Evolutionary conservation across 2,113 vertebrate genomes (phyloP).

Genomic region (Rallus limicola): DNA sequence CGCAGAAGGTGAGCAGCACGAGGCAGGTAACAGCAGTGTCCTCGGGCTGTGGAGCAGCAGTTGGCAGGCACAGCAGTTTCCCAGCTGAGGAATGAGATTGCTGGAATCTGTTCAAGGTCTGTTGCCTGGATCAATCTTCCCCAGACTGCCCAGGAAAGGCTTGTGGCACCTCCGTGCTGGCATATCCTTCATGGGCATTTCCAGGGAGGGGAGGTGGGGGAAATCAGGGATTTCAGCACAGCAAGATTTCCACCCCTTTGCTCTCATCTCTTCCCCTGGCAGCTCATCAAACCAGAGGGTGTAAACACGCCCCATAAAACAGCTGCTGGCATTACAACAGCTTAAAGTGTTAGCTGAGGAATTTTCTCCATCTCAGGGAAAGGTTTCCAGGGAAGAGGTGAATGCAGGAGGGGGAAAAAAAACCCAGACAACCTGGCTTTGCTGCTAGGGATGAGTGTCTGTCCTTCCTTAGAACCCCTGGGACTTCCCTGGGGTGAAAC

Average conservation of each 20-base stretch:
- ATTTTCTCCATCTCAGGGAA: not conserved
- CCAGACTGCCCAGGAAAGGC: not conserved
- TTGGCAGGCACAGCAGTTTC: not conserved
- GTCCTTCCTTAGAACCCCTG: not conserved
- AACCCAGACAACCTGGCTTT: not conserved
- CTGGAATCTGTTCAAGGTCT: not conserved
- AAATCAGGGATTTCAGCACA: not conserved
- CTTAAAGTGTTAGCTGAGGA: not conserved
- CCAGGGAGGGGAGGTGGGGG: too few relatives aligned
- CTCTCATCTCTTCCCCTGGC: not conserved
- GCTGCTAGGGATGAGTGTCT: not conserved
- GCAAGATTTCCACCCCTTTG: not conserved
- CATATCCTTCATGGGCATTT: fast-evolving
- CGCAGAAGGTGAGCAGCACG: not conserved
- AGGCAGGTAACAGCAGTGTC: not conserved
- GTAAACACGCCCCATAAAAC: not conserved
- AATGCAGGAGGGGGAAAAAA: not conserved
- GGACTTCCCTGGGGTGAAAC: not conserved
- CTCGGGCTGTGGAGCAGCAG: not conserved
- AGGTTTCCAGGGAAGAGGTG: conserved; percentile 9
- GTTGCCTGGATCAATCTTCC: not conserved
- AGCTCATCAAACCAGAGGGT: not conserved
- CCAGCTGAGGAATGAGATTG: not conserved
- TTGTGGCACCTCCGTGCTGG: not conserved
- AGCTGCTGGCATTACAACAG: not conserved